Percentiles rank a stretch among this genome's conserved stretches.
These are phyloP conservation scores for Phrynosoma blainvillii DNA, from an alignment of 2,113 vertebrate genomes.

Conservation along the genomic window DNA sequence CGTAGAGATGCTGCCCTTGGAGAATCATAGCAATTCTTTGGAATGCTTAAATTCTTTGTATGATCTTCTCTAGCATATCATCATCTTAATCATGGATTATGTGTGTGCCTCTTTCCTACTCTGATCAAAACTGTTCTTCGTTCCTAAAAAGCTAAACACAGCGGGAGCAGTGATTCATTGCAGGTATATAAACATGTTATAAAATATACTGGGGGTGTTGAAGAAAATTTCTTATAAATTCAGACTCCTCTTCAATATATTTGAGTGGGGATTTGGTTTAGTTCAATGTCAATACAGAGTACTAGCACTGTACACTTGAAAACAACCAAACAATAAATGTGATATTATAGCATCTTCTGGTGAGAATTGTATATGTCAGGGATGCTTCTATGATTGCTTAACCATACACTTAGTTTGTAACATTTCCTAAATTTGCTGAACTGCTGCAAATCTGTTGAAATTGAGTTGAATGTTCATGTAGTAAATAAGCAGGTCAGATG, in stretches of 20 bases:
- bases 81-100: slow-evolving; percentile 20
- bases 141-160: background rate
- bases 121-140: slow-evolving; percentile 1
- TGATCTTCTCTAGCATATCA: slow-evolving; percentile 18
- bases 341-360: background rate
- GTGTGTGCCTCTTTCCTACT: background rate
- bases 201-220: background rate
- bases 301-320: background rate
- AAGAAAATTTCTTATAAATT: background rate
- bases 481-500: background rate
- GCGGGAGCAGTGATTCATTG: background rate
- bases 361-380: background rate
- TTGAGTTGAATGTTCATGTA: no score
- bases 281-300: background rate
- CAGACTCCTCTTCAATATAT: background rate
- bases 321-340: background rate
- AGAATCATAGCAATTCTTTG: slow-evolving; percentile 29
- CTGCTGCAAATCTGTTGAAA: background rate
- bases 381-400: background rate
- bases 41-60: background rate
- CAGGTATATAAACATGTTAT: background rate
- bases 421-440: background rate
- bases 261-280: background rate
- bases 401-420: background rate
- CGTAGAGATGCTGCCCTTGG: slow-evolving; percentile 44